phyloP scores from a whole-genome alignment of 1,140 invertebrate species.

The Penaeus indicus region DNA sequence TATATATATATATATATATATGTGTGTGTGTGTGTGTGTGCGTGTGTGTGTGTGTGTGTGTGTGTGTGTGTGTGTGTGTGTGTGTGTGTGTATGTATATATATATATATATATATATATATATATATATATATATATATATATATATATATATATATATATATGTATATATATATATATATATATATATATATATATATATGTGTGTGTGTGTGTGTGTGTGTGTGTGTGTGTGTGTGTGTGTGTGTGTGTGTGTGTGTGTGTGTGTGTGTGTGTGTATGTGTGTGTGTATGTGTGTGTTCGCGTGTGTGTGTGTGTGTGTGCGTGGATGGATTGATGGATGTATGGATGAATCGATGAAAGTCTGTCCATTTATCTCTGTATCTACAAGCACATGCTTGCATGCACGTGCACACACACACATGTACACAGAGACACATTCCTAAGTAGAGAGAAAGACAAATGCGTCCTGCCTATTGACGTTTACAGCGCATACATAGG shows the following conservation, averaged over 20 bases:
- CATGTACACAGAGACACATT: not conserved
- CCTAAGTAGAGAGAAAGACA: not conserved
- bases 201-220: not conserved
- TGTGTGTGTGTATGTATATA: not conserved
- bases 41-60: not conserved
- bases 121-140: not conserved
- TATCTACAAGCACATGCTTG: too few species aligned
- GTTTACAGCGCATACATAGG: too few species aligned
- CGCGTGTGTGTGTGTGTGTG: not conserved
- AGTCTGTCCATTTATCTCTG: not conserved
- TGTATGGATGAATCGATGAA: not conserved
- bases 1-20: not conserved
- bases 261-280: not conserved
- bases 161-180: conserved; percentile 7
- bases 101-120: not conserved
- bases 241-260: not conserved
- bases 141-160: not conserved
- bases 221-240: not conserved
- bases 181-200: not conserved
- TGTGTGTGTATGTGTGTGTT: not conserved
- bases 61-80: not conserved
- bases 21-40: not conserved
- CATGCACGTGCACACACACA: too few species aligned
- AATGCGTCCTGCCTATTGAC: too few species aligned
- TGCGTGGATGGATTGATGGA: not conserved